Percentiles rank a stretch among this genome's conserved stretches.
Evolutionary conservation across 92 coral and sea anemone species (phyloP).

Genomic region (Bergia sp.): DNA sequence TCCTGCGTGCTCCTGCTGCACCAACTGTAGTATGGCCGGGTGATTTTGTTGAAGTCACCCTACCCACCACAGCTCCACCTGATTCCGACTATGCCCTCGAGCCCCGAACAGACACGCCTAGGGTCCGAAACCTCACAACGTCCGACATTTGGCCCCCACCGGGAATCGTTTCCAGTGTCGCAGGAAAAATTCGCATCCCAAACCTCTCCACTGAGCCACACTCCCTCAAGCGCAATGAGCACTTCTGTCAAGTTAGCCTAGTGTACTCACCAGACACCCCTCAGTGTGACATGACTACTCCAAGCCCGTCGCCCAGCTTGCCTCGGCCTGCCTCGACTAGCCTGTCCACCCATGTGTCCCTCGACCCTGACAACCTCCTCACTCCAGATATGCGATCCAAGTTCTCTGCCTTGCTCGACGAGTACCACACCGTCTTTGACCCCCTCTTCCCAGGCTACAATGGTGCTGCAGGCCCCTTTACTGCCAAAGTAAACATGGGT

Average conservation of each 20-base stretch:
- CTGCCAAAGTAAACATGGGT: constrained; percentile 60
- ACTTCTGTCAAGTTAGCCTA: constrained; percentile 56
- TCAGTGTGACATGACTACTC: too few relatives aligned
- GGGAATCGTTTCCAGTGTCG: too few relatives aligned
- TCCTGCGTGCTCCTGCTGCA: constrained; percentile 57
- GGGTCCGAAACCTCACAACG: too few relatives aligned
- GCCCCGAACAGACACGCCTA: too few relatives aligned
- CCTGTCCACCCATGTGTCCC: constrained; percentile 38
- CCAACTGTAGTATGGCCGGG: constrained; percentile 66
- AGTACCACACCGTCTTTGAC: constrained; percentile 43
- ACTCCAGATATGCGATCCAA: constrained; percentile 25
- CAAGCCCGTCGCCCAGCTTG: constrained; percentile 6
- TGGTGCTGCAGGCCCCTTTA: constrained; percentile 30
- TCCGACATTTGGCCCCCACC: too few relatives aligned
- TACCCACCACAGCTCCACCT: constrained; percentile 56
- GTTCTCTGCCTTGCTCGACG: constrained; percentile 36
- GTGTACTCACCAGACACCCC: not conserved
- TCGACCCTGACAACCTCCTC: constrained; percentile 58
- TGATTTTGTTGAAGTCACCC: constrained; percentile 57
- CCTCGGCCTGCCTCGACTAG: not conserved
- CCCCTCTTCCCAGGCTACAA: constrained; percentile 46
- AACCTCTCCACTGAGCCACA: constrained; percentile 59
- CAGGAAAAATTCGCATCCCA: constrained; percentile 55
- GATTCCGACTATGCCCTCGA: too few relatives aligned
- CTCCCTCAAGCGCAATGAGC: constrained; percentile 60